phyloP scores from a whole-genome alignment of 1,140 invertebrate genomes.

The Ceratitis capitata region DNA sequence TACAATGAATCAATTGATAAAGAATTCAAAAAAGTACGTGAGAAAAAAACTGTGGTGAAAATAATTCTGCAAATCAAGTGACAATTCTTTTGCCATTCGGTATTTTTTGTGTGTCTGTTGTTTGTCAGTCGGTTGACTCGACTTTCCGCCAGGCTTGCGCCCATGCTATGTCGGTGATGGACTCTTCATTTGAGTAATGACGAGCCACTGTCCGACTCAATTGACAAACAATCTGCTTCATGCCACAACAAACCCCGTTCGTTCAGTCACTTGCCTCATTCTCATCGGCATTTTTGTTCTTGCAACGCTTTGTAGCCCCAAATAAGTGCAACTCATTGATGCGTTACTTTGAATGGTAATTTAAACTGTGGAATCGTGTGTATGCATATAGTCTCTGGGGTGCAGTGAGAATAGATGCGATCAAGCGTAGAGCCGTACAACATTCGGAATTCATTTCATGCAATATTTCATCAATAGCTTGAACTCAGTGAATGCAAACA shows the following conservation, averaged over 20 bases:
- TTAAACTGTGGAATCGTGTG: conserved; percentile 3
- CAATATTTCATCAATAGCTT: conserved; percentile 19
- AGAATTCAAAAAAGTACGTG: background rate
- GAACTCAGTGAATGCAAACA: background rate
- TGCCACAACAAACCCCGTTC: background rate
- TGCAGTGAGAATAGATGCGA: background rate
- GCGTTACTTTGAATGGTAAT: conserved; percentile 22
- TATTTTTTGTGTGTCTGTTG: conserved; percentile 1
- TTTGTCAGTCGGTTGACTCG: conserved; percentile 12
- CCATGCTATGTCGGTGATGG: background rate
- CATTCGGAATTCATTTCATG: conserved; percentile 4
- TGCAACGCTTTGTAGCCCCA: background rate
- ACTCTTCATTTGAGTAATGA: background rate
- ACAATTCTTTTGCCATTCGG: background rate
- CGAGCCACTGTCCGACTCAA: background rate
- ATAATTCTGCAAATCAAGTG: background rate
- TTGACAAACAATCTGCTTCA: background rate
- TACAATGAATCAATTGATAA: background rate
- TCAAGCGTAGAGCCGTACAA: conserved; percentile 15
- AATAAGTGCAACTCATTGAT: conserved; percentile 28
- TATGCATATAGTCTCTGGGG: background rate
- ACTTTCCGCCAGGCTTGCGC: background rate
- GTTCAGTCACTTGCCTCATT: background rate
- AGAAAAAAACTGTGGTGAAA: background rate
- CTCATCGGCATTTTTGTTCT: background rate